Evolutionary conservation across 1,140 invertebrate species (phyloP), one percentile per base, ranked within the genome.

Genomic region (Drosophila orena): DNA sequence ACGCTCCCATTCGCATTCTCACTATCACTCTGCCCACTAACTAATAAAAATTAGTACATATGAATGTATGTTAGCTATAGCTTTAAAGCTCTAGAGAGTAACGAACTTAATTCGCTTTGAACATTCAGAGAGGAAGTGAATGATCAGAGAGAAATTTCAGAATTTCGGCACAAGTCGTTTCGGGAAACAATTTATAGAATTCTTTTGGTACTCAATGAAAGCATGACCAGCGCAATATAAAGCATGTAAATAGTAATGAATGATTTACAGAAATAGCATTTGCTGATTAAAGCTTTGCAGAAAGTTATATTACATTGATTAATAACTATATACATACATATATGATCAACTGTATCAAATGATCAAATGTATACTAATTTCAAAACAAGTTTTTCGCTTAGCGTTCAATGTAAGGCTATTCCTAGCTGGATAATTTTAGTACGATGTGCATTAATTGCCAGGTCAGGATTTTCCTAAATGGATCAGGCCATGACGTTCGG

Each of bases 21-120:
- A 1, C 24, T 55, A 42, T 52, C 37, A 20, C 35, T 6, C n/a
- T 15, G 6, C 34, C 34, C 27, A 22, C n/a, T 20, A 47, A 24
- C 38, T 30, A 40, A 44, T 56, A 30, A 5, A 15, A 4, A 3
- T 30, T 10, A 8, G 7, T 30, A 30, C 7, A 44, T 43, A 15
- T n/a, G n/a, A 42, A 10, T 12, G 3, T 44, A 15, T 42, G 37
- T 17, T 17, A 20, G 56, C 38, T 53, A 54, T 47, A 54, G 27
- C 35, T 47, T 62, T 46, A 22, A 20, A 64, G 66, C 59, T 56
- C 35, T 42, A 4, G 17, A 20, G 58, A 37, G 20, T 6, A 44
- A n/a, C 24, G 1, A 2, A 8, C 1, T 17, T 24, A 7, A 8
- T 37, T 17, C 17, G 17, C 17, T 0, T 17, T 17, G 17, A 17